These are phyloP conservation scores for Melanotaenia maccullochi DNA, from an alignment of 2,797 vertebrate genomes.

Conservation along the genomic window DNA sequence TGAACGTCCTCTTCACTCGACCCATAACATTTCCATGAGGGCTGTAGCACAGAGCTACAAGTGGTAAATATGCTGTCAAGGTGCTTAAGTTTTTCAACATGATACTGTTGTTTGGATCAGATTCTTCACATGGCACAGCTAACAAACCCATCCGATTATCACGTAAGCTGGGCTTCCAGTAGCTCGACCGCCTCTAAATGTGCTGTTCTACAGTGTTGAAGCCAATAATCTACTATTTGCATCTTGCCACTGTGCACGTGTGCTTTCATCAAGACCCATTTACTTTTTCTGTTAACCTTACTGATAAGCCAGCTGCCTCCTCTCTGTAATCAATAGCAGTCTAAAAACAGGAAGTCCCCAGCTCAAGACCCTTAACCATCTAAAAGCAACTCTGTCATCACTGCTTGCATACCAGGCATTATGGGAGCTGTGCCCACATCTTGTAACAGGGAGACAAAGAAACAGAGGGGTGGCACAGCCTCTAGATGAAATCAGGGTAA, in stretches of 20 bases:
- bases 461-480: conserved; percentile 28
- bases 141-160: conserved; percentile 45
- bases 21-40: conserved; percentile 8
- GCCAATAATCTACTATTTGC: not conserved
- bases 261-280: conserved; percentile 56
- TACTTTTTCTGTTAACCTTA: conserved; percentile 25
- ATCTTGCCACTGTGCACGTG: not conserved
- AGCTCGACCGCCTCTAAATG: not conserved
- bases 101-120: conserved; percentile 26
- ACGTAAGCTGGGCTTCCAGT: conserved; percentile 8
- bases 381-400: conserved; percentile 51
- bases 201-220: not conserved
- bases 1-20: not conserved
- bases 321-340: conserved; percentile 58
- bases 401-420: conserved; percentile 38
- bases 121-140: conserved; percentile 38
- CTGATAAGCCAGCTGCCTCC: conserved; percentile 40
- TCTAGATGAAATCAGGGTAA: conserved; percentile 56
- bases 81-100: conserved; percentile 34
- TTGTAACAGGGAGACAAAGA: conserved; percentile 32
- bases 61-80: conserved; percentile 39
- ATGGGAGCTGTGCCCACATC: conserved; percentile 53
- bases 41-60: conserved; percentile 21
- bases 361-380: conserved; percentile 34
- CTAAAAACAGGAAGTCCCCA: conserved; percentile 69